These are phyloP conservation scores for Corythoichthys intestinalis DNA, from an alignment of 2,113 vertebrate genomes.

Conservation along the genomic window DNA sequence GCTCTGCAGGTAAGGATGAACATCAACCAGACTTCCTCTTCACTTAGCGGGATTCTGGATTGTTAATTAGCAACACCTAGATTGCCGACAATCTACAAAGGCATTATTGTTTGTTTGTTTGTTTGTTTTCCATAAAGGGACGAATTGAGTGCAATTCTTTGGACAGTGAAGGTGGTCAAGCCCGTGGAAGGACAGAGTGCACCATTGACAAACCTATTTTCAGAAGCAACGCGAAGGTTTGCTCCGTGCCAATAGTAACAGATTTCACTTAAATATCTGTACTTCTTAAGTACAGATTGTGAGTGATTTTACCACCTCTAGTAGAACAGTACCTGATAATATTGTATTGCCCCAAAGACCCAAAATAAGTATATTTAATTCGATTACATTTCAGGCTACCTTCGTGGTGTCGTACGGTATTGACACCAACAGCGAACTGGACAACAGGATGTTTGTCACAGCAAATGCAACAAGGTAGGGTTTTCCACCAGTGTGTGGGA, in stretches of 20 bases:
- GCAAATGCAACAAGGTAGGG: constrained; percentile 64
- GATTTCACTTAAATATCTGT: background rate
- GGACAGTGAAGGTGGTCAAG: constrained; percentile 37
- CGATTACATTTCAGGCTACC: constrained; percentile 45
- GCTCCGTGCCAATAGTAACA: background rate
- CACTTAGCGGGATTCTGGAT: too few species aligned
- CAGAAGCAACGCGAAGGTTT: constrained; percentile 58
- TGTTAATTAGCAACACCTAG: too few species aligned
- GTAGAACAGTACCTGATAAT: too few species aligned
- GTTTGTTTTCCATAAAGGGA: constrained; percentile 46
- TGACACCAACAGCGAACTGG: constrained; percentile 39
- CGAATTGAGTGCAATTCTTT: constrained; percentile 67
- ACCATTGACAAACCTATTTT: constrained; percentile 76
- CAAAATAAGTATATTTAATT: too few species aligned
- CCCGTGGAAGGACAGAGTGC: constrained; percentile 58
- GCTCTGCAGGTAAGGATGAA: constrained; percentile 52
- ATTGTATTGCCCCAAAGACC: too few species aligned
- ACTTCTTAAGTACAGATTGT: too few species aligned
- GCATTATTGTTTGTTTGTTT: background rate
- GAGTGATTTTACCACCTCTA: too few species aligned
- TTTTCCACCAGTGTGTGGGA: background rate
- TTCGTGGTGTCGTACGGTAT: constrained; percentile 67
- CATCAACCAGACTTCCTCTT: background rate
- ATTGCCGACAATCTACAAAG: too few species aligned
- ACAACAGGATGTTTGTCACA: constrained; percentile 42